phyloP scores from a whole-genome alignment of 2,113 vertebrate genomes.

The Ramphastos sulfuratus region DNA sequence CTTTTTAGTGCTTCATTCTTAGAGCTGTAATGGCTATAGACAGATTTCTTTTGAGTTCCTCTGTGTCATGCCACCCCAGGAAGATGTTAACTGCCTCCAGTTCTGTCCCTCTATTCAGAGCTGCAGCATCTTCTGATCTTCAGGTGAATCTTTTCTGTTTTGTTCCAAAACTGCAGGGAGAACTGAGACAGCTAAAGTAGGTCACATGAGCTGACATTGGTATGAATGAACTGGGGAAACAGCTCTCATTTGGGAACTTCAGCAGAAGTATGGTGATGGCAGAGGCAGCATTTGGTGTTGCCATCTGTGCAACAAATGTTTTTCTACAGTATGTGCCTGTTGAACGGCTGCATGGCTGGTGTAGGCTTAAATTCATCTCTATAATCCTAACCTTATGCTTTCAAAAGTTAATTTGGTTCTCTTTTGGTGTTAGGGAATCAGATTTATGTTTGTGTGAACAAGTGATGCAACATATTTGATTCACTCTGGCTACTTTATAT shows the following conservation, averaged over 20 bases:
- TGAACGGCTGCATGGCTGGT: not conserved
- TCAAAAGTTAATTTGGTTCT: not conserved
- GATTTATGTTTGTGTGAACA: not conserved
- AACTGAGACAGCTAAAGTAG: not conserved
- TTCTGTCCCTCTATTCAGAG: not conserved
- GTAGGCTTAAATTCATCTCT: not conserved
- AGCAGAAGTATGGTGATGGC: not conserved
- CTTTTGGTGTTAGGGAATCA: not conserved
- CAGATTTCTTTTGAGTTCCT: not conserved
- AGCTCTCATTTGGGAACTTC: not conserved
- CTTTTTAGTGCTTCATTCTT: not conserved
- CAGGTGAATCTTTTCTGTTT: not conserved
- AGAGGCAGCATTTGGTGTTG: not conserved
- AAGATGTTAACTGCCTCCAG: not conserved
- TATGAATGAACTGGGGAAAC: not conserved
- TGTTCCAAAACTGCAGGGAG: not conserved
- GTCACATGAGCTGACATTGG: not conserved
- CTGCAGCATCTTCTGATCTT: not conserved
- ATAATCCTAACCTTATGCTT: not conserved
- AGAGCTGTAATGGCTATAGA: not conserved
- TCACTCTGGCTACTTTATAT: not conserved
- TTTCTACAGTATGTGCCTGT: not conserved
- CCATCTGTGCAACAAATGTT: not conserved
- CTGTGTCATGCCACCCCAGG: not conserved
- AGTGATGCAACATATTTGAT: not conserved